Base-by-base conservation (phyloP, 1,140 invertebrate species). In the Holotrichia oblita region DNA sequence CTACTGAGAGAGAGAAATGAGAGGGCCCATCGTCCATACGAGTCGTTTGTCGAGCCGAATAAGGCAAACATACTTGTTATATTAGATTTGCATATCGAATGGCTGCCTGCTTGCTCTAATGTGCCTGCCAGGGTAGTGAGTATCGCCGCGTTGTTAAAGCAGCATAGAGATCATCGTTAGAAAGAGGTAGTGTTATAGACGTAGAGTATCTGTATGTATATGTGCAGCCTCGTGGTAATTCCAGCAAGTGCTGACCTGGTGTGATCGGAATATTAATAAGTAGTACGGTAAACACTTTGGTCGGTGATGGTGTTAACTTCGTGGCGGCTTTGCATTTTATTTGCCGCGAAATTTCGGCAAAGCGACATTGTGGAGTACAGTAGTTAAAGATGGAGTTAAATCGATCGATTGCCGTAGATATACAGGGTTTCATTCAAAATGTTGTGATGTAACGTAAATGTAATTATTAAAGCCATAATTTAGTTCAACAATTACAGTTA, bases 1-100 rank as follows among this genome's bases (percentile, higher is more conserved):
- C 27, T 34, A 34, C 27, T 34, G 27, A 34, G 27, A 34, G 27
- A 4, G 27, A 34, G 27, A 34, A 34, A 34, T 34, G 22, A 8
- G 9, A 14, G 17, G 20, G 22, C 22, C 61, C 22, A 22, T 69
- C 27, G 24, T 17, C 61, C 61, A 27, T 69, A 69, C 14, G 61
- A 34, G 27, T 10, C 22, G 20, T 69, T 69, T 22, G 20, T 6
- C 22, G 61, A 69, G 24, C 61, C 61, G 73, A 74, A 44, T 22
- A 74, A 41, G 40, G 73, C 73, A 74, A 74, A 74, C 73, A 74
- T 41, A 74, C 73, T 74, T 42, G 34, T 74, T 74, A 41, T 44
- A 69, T 27, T 22, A 17, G 73, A 74, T 74, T 44, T 74, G 73
- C 73, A 74, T 74, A 74, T 74, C 73, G 41, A 17, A 55, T 17